These are phyloP conservation scores for Ataeniobius toweri DNA, from an alignment of 2,797 vertebrate genomes.

Conservation along the genomic window DNA sequence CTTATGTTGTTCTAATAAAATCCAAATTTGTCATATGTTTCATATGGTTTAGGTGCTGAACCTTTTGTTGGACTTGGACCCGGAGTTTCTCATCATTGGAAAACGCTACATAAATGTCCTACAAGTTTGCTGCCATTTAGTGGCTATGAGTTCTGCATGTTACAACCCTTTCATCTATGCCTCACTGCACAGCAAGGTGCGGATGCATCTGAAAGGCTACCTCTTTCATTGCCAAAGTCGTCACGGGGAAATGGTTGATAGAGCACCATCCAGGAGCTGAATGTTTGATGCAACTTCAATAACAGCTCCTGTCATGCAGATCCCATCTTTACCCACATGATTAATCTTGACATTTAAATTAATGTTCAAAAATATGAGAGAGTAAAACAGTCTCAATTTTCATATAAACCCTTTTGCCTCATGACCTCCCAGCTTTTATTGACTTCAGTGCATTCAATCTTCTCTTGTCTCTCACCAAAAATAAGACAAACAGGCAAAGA, in stretches of 20 bases:
- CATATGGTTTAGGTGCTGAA: constrained; percentile 76
- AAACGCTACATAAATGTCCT: constrained; percentile 81
- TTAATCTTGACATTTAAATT: constrained; percentile 15
- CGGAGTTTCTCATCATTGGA: constrained; percentile 80
- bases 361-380: constrained; percentile 28
- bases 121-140: constrained; percentile 82
- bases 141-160: constrained; percentile 84
- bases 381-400: constrained; percentile 9
- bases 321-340: constrained; percentile 1
- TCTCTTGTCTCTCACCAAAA: constrained; percentile 26
- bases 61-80: constrained; percentile 81
- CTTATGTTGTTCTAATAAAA: neutral
- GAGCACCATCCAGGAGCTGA: constrained; percentile 43
- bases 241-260: constrained; percentile 27
- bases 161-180: constrained; percentile 87
- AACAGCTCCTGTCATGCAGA: constrained; percentile 33
- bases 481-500: constrained; percentile 7
- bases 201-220: constrained; percentile 75
- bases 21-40: constrained; percentile 15
- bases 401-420: constrained; percentile 5
- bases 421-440: constrained; percentile 22
- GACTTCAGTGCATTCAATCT: constrained; percentile 2
- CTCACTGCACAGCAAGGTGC: constrained; percentile 83
- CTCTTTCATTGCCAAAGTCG: constrained; percentile 63
- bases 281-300: constrained; percentile 33